phyloP scores from a whole-genome alignment of 1,140 invertebrate species.

The Charaxes varanes region DNA sequence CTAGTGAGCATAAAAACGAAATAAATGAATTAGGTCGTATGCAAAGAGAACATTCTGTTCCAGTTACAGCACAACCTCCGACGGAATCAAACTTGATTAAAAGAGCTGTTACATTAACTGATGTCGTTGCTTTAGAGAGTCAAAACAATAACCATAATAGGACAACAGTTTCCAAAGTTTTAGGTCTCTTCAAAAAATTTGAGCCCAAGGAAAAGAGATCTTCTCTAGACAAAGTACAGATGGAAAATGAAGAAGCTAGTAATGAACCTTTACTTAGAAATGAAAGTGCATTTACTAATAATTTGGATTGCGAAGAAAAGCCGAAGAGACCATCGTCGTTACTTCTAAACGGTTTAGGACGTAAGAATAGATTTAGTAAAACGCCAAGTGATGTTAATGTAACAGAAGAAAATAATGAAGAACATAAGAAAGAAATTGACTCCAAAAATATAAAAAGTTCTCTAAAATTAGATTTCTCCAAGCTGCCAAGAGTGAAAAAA shows the following conservation, averaged over 20 bases:
- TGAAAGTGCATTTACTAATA: constrained; percentile 17
- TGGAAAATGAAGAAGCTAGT: constrained; percentile 22
- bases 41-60: constrained; percentile 79
- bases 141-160: constrained; percentile 62
- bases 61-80: constrained; percentile 65
- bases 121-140: constrained; percentile 73
- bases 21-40: constrained; percentile 71
- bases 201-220: constrained; percentile 66
- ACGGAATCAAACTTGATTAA: constrained; percentile 79
- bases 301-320: constrained; percentile 35
- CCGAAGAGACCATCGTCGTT: constrained; percentile 67
- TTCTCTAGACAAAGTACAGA: constrained; percentile 31
- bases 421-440: constrained; percentile 50
- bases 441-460: constrained; percentile 66
- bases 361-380: constrained; percentile 54
- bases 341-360: constrained; percentile 64
- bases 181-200: constrained; percentile 83
- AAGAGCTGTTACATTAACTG: constrained; percentile 80
- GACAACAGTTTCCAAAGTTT: constrained; percentile 78
- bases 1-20: constrained; percentile 21
- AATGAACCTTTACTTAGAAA: constrained; percentile 29
- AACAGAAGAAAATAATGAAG: constrained; percentile 39
- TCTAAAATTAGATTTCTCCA: constrained; percentile 81
- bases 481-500: constrained; percentile 75
- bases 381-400: constrained; percentile 39